These are phyloP conservation scores for Rhagoletis zephyria DNA, from an alignment of 1,140 invertebrate species.

Conservation along the genomic window DNA sequence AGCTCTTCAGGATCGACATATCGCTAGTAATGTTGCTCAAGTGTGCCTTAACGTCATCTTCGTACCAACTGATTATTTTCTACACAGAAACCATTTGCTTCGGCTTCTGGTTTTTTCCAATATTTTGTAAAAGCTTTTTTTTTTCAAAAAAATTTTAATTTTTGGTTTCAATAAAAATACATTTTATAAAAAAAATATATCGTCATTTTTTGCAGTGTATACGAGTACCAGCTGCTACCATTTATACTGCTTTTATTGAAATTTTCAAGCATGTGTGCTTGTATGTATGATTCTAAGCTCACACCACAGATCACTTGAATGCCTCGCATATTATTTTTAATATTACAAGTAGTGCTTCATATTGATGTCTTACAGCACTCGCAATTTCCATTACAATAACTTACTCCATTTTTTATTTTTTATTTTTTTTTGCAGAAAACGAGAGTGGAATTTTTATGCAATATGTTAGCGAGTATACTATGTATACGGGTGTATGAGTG, in stretches of 20 bases:
- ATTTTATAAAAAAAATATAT: too few species aligned
- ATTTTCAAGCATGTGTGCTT: not conserved
- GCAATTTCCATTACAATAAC: not conserved
- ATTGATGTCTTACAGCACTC: constrained; percentile 7
- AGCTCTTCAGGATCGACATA: too few species aligned
- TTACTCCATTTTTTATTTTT: not conserved
- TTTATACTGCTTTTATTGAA: too few species aligned
- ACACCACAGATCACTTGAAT: not conserved
- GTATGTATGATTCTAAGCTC: not conserved
- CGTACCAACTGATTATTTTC: too few species aligned
- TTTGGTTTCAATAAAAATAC: too few species aligned
- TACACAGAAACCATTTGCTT: too few species aligned
- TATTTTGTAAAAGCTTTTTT: too few species aligned
- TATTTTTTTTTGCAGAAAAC: constrained; percentile 10
- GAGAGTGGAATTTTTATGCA: not conserved
- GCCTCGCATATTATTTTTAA: not conserved
- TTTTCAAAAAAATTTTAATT: too few species aligned
- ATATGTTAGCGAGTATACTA: not conserved
- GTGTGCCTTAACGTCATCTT: too few species aligned
- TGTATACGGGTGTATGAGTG: not conserved
- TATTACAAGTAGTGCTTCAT: not conserved
- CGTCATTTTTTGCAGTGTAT: not conserved
- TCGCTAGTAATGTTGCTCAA: too few species aligned
- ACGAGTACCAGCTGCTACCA: too few species aligned
- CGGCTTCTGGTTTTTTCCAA: too few species aligned